Conservation (phyloP, 2,888 invertebrate species). For the Arctia plantaginis region DNA sequence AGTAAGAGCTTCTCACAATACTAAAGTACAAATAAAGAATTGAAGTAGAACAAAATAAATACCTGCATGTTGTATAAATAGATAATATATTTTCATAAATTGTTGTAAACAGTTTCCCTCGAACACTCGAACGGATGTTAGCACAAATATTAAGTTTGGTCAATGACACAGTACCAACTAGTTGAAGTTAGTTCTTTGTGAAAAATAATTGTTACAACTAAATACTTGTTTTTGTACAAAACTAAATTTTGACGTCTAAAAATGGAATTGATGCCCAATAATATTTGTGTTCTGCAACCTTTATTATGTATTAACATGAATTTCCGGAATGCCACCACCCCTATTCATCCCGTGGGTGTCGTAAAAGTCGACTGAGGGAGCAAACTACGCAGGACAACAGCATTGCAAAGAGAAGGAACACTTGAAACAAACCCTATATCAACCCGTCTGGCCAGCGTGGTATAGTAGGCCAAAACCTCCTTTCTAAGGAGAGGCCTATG, state of each 20-base stretch:
- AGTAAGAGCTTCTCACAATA: constrained; percentile 18
- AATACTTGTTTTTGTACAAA: constrained; percentile 26
- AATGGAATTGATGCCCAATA: not conserved
- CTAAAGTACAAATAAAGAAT: constrained; percentile 53
- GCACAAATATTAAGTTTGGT: constrained; percentile 54
- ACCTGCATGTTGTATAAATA: constrained; percentile 40
- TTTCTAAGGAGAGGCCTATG: no score
- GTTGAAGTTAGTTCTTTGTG: constrained; percentile 21
- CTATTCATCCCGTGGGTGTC: no score
- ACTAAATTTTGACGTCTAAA: constrained; percentile 18
- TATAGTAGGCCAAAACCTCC: no score
- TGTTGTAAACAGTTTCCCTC: constrained; percentile 24
- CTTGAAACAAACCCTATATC: no score
- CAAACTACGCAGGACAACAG: no score
- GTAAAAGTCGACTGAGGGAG: no score
- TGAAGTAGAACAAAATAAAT: constrained; percentile 45
- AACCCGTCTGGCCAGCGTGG: no score
- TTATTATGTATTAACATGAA: not conserved
- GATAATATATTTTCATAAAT: constrained; percentile 47
- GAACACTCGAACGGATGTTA: constrained; percentile 44
- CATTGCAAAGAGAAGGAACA: no score
- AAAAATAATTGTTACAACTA: constrained; percentile 15
- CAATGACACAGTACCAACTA: constrained; percentile 34
- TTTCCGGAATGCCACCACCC: no score
- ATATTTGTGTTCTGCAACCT: not conserved